phyloP scores from a whole-genome alignment of 2,113 vertebrate species.

The Mus spicilegus region DNA sequence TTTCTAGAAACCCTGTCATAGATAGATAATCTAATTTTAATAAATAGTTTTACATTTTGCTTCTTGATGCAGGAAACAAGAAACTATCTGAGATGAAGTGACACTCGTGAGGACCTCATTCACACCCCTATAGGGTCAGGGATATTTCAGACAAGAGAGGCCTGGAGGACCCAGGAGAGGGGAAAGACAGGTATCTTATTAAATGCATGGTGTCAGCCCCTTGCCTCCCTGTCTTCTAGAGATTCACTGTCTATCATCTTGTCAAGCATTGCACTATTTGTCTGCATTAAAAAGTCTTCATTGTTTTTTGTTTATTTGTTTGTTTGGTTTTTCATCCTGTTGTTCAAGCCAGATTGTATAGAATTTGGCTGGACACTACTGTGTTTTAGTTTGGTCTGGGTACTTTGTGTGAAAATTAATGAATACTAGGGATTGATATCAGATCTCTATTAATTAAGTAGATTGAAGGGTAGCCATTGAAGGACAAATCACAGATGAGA shows the following conservation, averaged over 20 bases:
- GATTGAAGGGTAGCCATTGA: neutral
- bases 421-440: neutral
- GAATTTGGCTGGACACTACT: neutral
- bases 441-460: neutral
- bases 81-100: neutral
- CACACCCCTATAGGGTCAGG: neutral
- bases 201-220: neutral
- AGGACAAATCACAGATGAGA: neutral
- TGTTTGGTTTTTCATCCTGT: neutral
- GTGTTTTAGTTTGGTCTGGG: neutral
- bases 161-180: too few relatives aligned
- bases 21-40: conserved; percentile 71
- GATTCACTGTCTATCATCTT: neutral
- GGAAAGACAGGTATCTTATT: neutral
- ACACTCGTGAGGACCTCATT: neutral
- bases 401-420: neutral
- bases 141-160: neutral
- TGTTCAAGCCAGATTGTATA: conserved; percentile 12
- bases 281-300: neutral
- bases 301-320: too few relatives aligned
- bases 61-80: conserved; percentile 33
- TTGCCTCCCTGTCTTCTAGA: neutral
- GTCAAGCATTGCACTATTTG: neutral
- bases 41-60: conserved; percentile 41
- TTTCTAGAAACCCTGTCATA: conserved; percentile 74